A percentile compares a stretch with the other conserved stretches of the same genome.
Conservation (phyloP, 2,797 vertebrate species). For the Acridotheres tristis region DNA sequence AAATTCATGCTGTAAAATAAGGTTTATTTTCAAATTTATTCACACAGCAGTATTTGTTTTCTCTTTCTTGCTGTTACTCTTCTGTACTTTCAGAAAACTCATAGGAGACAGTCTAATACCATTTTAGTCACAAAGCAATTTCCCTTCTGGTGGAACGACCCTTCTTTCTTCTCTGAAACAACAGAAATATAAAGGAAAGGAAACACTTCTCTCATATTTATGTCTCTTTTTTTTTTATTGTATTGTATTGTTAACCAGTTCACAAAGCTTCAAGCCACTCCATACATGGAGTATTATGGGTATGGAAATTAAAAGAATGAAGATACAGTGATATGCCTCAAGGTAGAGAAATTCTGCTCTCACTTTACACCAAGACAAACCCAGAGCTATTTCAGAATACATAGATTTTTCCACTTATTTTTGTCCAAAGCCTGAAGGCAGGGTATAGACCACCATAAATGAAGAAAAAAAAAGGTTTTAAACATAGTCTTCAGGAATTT, state of each 20-base stretch:
- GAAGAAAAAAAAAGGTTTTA: not conserved
- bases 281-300: not conserved
- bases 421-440: not conserved
- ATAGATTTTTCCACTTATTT: not conserved
- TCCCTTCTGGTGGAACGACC: not conserved
- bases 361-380: not conserved
- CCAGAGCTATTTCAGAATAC: not conserved
- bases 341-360: not conserved
- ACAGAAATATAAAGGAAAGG: not conserved
- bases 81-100: not conserved
- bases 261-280: not conserved
- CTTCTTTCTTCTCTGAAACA: not conserved
- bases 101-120: not conserved
- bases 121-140: not conserved
- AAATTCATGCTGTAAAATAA: not conserved
- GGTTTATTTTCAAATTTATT: not conserved
- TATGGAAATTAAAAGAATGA: not conserved
- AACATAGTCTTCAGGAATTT: not conserved
- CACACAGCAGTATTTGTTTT: not conserved
- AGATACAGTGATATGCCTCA: not conserved
- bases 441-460: not conserved
- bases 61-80: not conserved
- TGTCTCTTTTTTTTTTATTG: not conserved
- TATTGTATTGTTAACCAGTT: not conserved
- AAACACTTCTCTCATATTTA: not conserved